Base-by-base conservation (phyloP, 1,140 invertebrate species). In the Orchestia grillus region DNA sequence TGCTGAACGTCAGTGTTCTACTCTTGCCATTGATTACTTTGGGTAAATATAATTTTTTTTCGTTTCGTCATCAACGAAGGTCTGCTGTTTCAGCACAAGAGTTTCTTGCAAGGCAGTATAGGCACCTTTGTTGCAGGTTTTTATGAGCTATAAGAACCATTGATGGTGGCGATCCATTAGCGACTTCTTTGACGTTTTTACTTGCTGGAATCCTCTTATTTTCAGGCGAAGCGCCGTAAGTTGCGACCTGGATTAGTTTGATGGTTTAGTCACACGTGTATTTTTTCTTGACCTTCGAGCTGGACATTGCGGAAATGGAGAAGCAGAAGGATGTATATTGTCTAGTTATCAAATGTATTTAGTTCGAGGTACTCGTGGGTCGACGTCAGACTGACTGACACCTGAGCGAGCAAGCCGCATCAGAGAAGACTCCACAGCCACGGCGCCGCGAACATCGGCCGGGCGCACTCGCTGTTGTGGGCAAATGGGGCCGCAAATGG, bases 401-500 rank as follows among this genome's bases (percentile, higher is more conserved):
- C 8, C 19, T 53, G 47, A 19, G 19, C 47, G 47, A 53, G 19
- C 47, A n/a, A n/a, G n/a, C n/a, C n/a, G n/a, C n/a, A 53, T 53
- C 47, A 53, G 47, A 53, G 47, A 53, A 53, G 6, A 19, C 47
- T 6, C 6, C 47, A 19, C 47, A 53, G 47, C 47, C 47, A 8
- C 47, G 6, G 28, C 62, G 62, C 15, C 28, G 47, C 62, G 62
- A 77, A 77, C 62, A 77, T 23, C 62, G 62, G 28, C 28, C 28
- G 1, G 11, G n/a, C 36, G 88, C 41, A 11, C 41, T 42, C 43
- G 88, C 41, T 90, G 42, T 41, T 90, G 4, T 44, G 62, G 41
- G 88, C 41, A 94, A 94, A 94, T 94, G 92, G 92, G 8, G 6
- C 92, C 40, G 44, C 92, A 94, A 94, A 94, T 94, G 43, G 43